Base-by-base conservation (phyloP, 1,140 invertebrate genomes). In the Drosophila rhopaloa region DNA sequence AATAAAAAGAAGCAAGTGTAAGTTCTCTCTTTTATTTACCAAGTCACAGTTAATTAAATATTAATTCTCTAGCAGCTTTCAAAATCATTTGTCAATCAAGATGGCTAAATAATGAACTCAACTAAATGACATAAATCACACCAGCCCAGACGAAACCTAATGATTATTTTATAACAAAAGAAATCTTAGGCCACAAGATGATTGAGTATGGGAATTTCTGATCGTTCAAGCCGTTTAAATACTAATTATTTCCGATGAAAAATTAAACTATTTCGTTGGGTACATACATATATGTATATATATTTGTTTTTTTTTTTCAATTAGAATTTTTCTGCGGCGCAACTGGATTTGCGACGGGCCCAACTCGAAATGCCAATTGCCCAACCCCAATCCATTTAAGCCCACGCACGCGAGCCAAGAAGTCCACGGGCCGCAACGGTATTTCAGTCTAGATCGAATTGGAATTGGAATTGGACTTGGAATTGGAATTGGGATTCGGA, bases 351-450 rank as follows among this genome's bases (percentile, higher is more conserved):
- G 2, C 24, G 24, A 24, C 24, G 24, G 24, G 24, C 2, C n/a
- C 8, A 11, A 19, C 27, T 10, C 56, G 11, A 55, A 40, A 13
- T 58, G 53, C 37, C 59, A 62, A 58, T 16, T 37, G 43, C 59
- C 62, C 58, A 48, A 47, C 61, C 61, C 41, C 13, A 51, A 32
- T 2, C 13, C 6, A 43, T 3, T 16, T 19, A 14, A 38, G 8
- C 43, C 50, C 32, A 48, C 59, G 10, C 19, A 47, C 13, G 62
- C 58, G 32, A 38, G 62, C 62, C 62, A 65, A 65, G 41, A 65
- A 65, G 62, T 62, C 58, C 41, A 62, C 19, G 16, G 24, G 35
- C 27, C 35, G 16, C 66, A 71, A 71, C 67, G 51, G 67, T 71
- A 48, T 14, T 35, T 56, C 41, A 41, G 37, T 50, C 48, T 47